Evolutionary conservation across 64 coral and sea anemone genomes (phyloP).

Genomic region (Stichodactyla mertensii): DNA sequence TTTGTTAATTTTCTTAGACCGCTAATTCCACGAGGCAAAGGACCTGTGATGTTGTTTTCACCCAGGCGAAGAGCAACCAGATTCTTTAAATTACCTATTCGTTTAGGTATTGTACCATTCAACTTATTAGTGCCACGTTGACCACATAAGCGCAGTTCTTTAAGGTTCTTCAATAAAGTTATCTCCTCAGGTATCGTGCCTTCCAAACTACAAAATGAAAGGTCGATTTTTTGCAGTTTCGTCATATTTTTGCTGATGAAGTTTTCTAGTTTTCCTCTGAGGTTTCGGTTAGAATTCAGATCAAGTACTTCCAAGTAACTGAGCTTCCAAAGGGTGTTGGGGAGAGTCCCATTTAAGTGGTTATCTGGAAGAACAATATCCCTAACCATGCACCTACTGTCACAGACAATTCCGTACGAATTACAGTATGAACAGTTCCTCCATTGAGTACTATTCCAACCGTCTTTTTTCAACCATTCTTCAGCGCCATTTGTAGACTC

Average conservation of each 20-base stretch:
- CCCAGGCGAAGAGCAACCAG: neutral
- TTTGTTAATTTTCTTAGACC: neutral
- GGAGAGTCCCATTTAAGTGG: neutral
- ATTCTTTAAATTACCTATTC: neutral
- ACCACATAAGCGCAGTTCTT: neutral
- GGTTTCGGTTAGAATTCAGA: neutral
- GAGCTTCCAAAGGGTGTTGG: neutral
- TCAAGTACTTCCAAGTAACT: neutral
- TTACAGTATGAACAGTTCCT: neutral
- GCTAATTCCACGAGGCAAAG: neutral
- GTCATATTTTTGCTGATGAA: neutral
- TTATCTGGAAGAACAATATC: neutral
- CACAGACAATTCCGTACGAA: neutral
- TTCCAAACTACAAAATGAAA: conserved; percentile 4
- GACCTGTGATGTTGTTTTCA: neutral
- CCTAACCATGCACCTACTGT: neutral
- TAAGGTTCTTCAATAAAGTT: neutral
- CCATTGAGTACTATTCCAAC: neutral
- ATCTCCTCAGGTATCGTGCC: neutral
- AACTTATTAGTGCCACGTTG: neutral
- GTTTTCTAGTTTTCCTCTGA: neutral
- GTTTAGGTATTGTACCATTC: neutral
- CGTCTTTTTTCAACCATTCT: neutral
- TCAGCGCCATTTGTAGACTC: neutral
- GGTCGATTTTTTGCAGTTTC: neutral